phyloP scores from a whole-genome alignment of 2,888 invertebrate species.

The Nephrotoma guestfalica region DNA sequence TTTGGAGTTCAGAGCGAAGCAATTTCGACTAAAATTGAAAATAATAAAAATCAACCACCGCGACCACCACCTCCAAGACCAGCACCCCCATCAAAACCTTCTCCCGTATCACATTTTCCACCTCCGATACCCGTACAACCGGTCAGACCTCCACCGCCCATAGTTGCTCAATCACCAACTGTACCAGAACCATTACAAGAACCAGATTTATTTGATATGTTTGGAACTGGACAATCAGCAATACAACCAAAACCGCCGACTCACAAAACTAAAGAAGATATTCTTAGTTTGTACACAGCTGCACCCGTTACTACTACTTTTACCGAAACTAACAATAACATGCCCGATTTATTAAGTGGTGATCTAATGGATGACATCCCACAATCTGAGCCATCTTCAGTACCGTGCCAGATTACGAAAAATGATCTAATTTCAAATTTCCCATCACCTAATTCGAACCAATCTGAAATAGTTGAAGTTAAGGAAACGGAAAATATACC shows the following conservation, averaged over 20 bases:
- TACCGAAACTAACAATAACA: constrained; percentile 16
- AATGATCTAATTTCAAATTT: not conserved
- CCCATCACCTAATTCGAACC: not conserved
- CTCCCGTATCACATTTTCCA: not conserved
- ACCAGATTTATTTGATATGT: constrained; percentile 42
- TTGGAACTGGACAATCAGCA: constrained; percentile 28
- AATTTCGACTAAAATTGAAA: constrained; percentile 24
- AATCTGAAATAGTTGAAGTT: not conserved
- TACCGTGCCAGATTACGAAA: not conserved
- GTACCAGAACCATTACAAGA: constrained; percentile 19
- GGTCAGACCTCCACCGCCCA: constrained; percentile 15
- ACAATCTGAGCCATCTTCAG: constrained; percentile 7
- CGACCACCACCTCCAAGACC: constrained; percentile 34
- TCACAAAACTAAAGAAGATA: constrained; percentile 42
- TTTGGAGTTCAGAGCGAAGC: constrained; percentile 17
- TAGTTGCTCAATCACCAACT: constrained; percentile 21
- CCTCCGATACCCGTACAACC: not conserved
- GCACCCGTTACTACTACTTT: constrained; percentile 8
- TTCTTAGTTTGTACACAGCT: constrained; percentile 39
- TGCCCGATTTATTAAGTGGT: constrained; percentile 42
- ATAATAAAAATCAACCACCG: constrained; percentile 34
- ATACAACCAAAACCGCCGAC: constrained; percentile 34
- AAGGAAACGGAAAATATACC: constrained; percentile 10
- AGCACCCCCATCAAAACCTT: constrained; percentile 18
- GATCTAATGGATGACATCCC: constrained; percentile 22